Percentiles rank a stretch among this genome's conserved stretches.
Evolutionary conservation across 2,797 vertebrate genomes (phyloP).

Genomic region (Fistularia tabacaria): DNA sequence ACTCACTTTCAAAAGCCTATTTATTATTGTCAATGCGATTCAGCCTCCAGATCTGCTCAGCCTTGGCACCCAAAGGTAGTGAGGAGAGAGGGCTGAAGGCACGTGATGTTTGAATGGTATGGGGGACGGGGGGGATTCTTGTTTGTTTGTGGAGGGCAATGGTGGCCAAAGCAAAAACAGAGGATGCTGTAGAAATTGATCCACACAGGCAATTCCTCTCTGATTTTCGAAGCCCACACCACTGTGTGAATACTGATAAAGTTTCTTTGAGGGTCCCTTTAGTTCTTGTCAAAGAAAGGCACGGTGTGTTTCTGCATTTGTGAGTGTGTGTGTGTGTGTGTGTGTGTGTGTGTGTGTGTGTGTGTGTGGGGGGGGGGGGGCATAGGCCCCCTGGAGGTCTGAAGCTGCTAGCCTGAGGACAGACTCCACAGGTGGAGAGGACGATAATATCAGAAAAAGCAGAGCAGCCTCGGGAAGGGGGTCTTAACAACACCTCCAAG

Average conservation of each 20-base stretch:
- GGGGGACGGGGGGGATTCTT: no score
- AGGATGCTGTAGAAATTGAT: conserved; percentile 31
- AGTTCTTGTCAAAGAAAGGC: conserved; percentile 29
- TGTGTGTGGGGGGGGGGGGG: no score
- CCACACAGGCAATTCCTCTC: not conserved
- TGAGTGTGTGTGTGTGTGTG: not conserved
- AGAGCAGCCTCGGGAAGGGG: conserved; percentile 23
- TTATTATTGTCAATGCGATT: conserved; percentile 68
- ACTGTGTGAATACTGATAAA: conserved; percentile 27
- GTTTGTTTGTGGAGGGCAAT: conserved; percentile 1
- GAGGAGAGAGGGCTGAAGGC: conserved; percentile 26
- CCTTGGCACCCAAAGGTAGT: conserved; percentile 57
- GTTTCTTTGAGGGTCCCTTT: conserved; percentile 42
- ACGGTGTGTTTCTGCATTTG: conserved; percentile 7
- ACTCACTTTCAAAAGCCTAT: conserved; percentile 63
- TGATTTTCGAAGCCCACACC: conserved; percentile 10
- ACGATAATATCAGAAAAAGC: conserved; percentile 25
- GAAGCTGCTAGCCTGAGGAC: conserved; percentile 41
- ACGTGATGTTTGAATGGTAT: conserved; percentile 19
- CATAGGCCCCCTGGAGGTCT: conserved; percentile 18
- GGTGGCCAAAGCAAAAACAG: conserved; percentile 8
- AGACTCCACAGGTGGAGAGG: conserved; percentile 59
- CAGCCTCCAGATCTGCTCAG: conserved; percentile 62
- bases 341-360: no score
- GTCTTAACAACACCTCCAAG: conserved; percentile 25